Conservation (phyloP, 2,797 vertebrate genomes). For the Mormyrus hasselquistii region DNA sequence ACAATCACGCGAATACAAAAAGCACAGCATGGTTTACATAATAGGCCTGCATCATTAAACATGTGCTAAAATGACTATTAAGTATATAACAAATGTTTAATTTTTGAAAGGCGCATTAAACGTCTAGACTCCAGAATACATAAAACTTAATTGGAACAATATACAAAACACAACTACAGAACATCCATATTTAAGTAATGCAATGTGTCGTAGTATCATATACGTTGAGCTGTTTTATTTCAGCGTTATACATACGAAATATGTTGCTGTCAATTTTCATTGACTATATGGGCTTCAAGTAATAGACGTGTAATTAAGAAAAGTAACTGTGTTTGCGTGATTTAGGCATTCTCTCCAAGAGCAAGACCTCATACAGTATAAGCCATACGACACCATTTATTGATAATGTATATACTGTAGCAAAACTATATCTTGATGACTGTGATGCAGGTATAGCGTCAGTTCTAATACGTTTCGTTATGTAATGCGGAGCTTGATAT, state of each 20-base stretch:
- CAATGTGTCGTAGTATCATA: no score
- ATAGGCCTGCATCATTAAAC: neutral
- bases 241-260: neutral
- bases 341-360: neutral
- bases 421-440: neutral
- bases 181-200: neutral
- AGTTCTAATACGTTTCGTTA: neutral
- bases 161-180: neutral
- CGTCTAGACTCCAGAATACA: neutral
- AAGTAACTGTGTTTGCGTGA: neutral
- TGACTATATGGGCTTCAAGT: neutral
- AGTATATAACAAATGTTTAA: neutral
- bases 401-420: neutral
- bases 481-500: conserved; percentile 24
- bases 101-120: neutral
- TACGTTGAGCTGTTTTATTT: neutral
- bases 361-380: no score
- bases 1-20: neutral
- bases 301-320: neutral
- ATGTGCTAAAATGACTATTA: neutral
- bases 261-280: neutral
- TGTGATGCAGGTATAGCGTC: neutral
- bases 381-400: neutral
- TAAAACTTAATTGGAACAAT: neutral
- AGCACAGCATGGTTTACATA: neutral